A percentile compares a stretch with the other conserved stretches of the same genome.
Evolutionary conservation across 2,797 vertebrate genomes (phyloP).

Genomic region (Poeciliopsis presidionis): DNA sequence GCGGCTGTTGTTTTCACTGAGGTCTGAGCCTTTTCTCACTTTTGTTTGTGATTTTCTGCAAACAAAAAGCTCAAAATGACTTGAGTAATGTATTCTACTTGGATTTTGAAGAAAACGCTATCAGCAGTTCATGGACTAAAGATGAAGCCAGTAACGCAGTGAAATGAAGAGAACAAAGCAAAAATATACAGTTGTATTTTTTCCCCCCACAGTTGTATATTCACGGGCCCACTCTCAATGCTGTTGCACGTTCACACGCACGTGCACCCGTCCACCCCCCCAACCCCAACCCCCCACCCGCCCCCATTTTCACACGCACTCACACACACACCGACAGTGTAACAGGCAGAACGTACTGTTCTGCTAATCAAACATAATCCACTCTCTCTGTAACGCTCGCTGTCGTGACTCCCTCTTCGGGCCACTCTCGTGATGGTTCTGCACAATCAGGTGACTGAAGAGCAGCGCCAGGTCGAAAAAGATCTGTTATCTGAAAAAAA

Average conservation of each 20-base stretch:
- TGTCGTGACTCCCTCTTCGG: conserved; percentile 74
- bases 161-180: background rate
- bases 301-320: background rate
- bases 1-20: background rate
- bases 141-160: background rate
- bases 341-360: conserved; percentile 51
- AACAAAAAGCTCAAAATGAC: background rate
- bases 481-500: background rate
- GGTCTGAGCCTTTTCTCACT: background rate
- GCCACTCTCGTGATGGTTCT: conserved; percentile 52
- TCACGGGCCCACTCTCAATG: conserved; percentile 23
- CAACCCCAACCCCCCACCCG: background rate
- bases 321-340: conserved; percentile 31
- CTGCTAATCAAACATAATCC: conserved; percentile 57
- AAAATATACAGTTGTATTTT: background rate
- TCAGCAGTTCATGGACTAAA: background rate
- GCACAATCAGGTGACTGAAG: conserved; percentile 21
- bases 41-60: background rate
- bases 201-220: conserved; percentile 2
- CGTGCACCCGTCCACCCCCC: conserved; percentile 31
- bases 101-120: background rate
- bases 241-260: conserved; percentile 44
- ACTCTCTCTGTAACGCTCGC: conserved; percentile 50
- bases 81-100: background rate
- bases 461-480: conserved; percentile 20